These are phyloP conservation scores for Drosophila bifasciata DNA, from an alignment of 1,140 invertebrate species.

Conservation along the genomic window DNA sequence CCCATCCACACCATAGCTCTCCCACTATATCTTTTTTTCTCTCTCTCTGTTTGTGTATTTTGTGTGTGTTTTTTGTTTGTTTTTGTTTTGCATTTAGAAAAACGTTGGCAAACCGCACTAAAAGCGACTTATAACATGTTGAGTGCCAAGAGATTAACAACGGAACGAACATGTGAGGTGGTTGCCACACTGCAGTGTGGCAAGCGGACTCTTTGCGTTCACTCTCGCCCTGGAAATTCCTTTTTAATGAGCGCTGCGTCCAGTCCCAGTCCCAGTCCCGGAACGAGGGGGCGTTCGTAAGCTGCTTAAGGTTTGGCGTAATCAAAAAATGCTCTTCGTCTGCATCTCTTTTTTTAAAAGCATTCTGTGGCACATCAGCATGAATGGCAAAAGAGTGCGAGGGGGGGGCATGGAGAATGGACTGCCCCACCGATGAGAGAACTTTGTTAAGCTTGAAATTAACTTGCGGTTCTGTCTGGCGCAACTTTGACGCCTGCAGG, in stretches of 20 bases:
- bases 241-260: slow-evolving; percentile 78
- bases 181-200: not conserved
- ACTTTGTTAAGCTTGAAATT: slow-evolving; percentile 81
- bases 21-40: not conserved
- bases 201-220: slow-evolving; percentile 1
- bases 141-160: slow-evolving; percentile 83
- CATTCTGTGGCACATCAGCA: slow-evolving; percentile 75
- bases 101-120: slow-evolving; percentile 78
- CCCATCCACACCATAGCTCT: slow-evolving; percentile 2
- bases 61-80: slow-evolving; percentile 19
- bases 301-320: slow-evolving; percentile 80
- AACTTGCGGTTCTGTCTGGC: slow-evolving; percentile 77
- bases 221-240: slow-evolving; percentile 72
- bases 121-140: slow-evolving; percentile 83
- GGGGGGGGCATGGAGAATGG: slow-evolving; percentile 17
- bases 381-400: slow-evolving; percentile 39
- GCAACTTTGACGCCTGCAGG: slow-evolving; percentile 78
- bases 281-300: slow-evolving; percentile 50
- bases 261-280: slow-evolving; percentile 43
- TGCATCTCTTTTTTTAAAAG: slow-evolving; percentile 73
- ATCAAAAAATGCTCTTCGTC: slow-evolving; percentile 64
- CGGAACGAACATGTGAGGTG: slow-evolving; percentile 46
- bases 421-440: slow-evolving; percentile 12
- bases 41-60: slow-evolving; percentile 10
- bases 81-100: slow-evolving; percentile 62